phyloP scores from a whole-genome alignment of 1,140 invertebrate genomes.

The Achatina immaculata region DNA sequence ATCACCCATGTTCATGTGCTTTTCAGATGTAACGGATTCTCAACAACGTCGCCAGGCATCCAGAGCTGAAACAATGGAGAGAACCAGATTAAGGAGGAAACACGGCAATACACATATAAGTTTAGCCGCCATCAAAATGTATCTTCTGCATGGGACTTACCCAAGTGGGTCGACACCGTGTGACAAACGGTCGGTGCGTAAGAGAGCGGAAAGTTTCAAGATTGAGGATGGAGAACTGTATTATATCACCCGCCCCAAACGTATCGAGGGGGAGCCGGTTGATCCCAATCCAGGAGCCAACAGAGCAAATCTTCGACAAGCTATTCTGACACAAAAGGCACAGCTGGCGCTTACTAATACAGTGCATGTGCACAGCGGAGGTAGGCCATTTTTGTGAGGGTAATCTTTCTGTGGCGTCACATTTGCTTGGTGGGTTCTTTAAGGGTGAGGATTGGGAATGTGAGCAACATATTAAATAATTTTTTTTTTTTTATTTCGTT shows the following conservation, averaged over 20 bases:
- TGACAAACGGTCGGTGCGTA: slow-evolving; percentile 32
- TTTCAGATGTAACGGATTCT: background rate
- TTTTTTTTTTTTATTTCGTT: too few species aligned
- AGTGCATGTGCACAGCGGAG: slow-evolving; percentile 25
- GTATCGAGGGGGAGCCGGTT: slow-evolving; percentile 25
- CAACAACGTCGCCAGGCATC: background rate
- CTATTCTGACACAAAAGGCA: slow-evolving; percentile 25
- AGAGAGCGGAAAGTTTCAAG: slow-evolving; percentile 34
- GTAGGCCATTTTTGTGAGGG: slow-evolving; percentile 31
- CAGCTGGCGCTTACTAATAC: slow-evolving; percentile 1
- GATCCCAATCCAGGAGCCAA: slow-evolving; percentile 25
- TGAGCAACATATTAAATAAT: background rate
- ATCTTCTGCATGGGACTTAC: slow-evolving; percentile 25
- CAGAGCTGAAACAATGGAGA: slow-evolving; percentile 9
- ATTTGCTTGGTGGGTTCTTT: background rate
- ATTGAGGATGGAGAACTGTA: slow-evolving; percentile 34
- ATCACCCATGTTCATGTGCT: slow-evolving; percentile 29
- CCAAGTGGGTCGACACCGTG: slow-evolving; percentile 32
- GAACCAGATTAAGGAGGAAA: slow-evolving; percentile 16
- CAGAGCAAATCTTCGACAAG: slow-evolving; percentile 20
- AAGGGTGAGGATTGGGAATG: background rate
- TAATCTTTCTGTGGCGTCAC: slow-evolving; percentile 31
- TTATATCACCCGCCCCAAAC: slow-evolving; percentile 30
- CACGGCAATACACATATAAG: slow-evolving; percentile 30
- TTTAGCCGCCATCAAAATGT: slow-evolving; percentile 25